Base-by-base conservation (phyloP, 2,113 vertebrate genomes). In the Erythrolamprus reginae region DNA sequence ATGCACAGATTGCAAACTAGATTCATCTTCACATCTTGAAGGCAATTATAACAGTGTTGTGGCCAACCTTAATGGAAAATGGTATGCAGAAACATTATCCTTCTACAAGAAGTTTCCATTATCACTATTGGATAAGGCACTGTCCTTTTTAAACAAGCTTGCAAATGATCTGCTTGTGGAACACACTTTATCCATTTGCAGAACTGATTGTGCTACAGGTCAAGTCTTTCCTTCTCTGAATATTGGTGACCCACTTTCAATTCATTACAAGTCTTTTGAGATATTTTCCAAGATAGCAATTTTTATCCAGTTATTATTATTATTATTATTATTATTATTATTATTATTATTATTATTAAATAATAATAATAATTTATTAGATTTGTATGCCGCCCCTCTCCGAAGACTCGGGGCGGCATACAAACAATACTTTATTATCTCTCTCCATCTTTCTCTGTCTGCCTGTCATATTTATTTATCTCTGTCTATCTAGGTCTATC, bases 11-110 rank as follows among this genome's bases (percentile, higher is more conserved):
- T 82, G 42, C 33, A 87, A 58, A 58, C 56, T 26, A 10, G 52
- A 88, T 10, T 28, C 52, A 38, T 42, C 53, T 61, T 48, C 82
- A 61, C 52, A 38, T 28, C 53, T 51, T 48, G 83, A 42, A 90
- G 85, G 53, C 50, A 87, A 47, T 87, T 55, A 82, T 53, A 56
- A 28, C 17, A 61, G 28, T n/a, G 42, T 82, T 90, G 45, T 87
- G 84, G 10, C 33, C 33, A 86, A 15, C 45, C 17, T 82, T n/a
- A 48, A 82, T 56, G 51, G 6, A 19, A 28, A 45, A n/a, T 33
- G 61, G 24, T 26, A 42, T 65, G n/a, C 48, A 77, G 58, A 52
- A 45, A 28, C 12, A 52, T 82, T 55, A 47, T 7, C 28, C 51
- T 87, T 55, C 38, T 82, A 56, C 52, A 52, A 23, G 4, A 61